Evolutionary conservation across 2,797 vertebrate species (phyloP).

Genomic region (Acanthopagrus latus): DNA sequence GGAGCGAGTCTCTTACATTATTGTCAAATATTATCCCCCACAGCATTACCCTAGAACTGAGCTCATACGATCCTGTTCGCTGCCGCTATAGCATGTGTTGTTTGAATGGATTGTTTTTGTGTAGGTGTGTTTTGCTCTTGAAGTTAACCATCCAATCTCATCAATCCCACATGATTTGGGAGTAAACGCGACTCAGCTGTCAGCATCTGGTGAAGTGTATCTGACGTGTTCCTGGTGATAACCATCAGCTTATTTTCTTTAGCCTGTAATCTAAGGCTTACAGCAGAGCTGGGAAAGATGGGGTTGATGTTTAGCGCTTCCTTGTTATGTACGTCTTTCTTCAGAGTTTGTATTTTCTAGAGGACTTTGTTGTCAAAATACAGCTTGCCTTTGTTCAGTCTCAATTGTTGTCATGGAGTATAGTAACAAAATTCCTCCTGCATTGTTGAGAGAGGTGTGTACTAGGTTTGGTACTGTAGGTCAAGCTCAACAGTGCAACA

Average conservation of each 20-base stretch:
- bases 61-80: constrained; percentile 34
- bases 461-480: constrained; percentile 6
- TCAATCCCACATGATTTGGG: constrained; percentile 31
- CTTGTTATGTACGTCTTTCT: constrained; percentile 49
- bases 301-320: constrained; percentile 34
- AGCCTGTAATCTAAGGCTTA: constrained; percentile 31
- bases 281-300: constrained; percentile 31
- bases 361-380: constrained; percentile 46
- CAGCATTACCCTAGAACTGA: constrained; percentile 28
- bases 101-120: constrained; percentile 25
- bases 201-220: constrained; percentile 33
- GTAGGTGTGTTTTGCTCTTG: constrained; percentile 33
- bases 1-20: too few relatives aligned
- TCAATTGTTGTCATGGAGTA: constrained; percentile 59
- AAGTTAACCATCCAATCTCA: constrained; percentile 32
- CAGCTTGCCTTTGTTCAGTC: constrained; percentile 30
- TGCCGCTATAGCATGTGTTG: constrained; percentile 7
- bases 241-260: constrained; percentile 40
- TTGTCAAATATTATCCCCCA: constrained; percentile 18
- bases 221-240: constrained; percentile 46
- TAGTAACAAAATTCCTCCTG: constrained; percentile 59
- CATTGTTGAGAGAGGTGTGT: constrained; percentile 61
- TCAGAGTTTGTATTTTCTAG: constrained; percentile 41
- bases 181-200: constrained; percentile 39
- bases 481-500: constrained; percentile 17